Evolutionary conservation across 2,888 invertebrate genomes (phyloP).

Genomic region (Synergus umbraculus): DNA sequence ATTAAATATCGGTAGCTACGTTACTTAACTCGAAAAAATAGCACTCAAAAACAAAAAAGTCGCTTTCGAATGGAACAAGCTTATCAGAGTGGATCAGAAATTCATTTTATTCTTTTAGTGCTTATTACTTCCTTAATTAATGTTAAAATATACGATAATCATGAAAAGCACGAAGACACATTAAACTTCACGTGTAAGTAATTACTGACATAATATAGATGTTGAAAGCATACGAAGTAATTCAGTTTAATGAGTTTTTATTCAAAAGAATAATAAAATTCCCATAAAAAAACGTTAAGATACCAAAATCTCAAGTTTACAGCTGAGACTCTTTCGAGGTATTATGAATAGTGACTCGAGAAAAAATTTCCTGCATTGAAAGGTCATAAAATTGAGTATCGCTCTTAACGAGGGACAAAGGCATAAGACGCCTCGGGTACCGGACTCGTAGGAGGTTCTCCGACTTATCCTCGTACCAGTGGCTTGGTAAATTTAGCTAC

Average conservation of each 20-base stretch:
- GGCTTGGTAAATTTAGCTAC: slow-evolving; percentile 70
- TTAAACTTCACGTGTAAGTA: slow-evolving; percentile 16
- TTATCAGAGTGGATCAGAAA: neutral
- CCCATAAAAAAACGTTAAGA: too few relatives aligned
- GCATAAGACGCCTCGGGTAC: slow-evolving; percentile 51
- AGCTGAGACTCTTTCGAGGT: too few relatives aligned
- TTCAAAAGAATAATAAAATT: neutral
- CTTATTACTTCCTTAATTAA: slow-evolving; percentile 34
- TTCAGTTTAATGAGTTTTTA: neutral
- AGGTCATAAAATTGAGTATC: slow-evolving; percentile 19
- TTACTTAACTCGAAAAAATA: neutral
- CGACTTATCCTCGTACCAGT: slow-evolving; percentile 64
- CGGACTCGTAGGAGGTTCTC: slow-evolving; percentile 40
- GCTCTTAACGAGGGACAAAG: slow-evolving; percentile 19
- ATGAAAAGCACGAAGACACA: slow-evolving; percentile 11
- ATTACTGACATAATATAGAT: neutral
- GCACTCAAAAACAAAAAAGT: neutral
- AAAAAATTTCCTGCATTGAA: neutral
- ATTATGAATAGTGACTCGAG: neutral
- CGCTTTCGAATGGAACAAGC: neutral
- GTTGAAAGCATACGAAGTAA: neutral
- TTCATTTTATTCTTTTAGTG: neutral
- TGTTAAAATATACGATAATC: neutral
- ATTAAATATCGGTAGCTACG: slow-evolving; percentile 45
- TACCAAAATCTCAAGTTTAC: too few relatives aligned